A percentile compares a stretch with the other conserved stretches of the same genome.
These are phyloP conservation scores for Otolemur crassicaudatus DNA, from an alignment of 2,797 vertebrate species.

Conservation along the genomic window DNA sequence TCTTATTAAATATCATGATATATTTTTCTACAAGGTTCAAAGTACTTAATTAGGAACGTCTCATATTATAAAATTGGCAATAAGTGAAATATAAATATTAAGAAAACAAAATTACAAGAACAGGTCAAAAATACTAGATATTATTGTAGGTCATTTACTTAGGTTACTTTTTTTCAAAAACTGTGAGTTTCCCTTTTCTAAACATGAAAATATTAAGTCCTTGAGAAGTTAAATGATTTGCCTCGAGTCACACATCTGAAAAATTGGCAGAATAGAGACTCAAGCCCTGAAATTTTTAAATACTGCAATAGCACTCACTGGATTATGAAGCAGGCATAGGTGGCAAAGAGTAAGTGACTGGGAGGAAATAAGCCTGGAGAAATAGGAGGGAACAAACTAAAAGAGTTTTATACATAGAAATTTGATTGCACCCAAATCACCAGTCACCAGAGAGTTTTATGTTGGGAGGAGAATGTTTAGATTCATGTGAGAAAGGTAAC, in stretches of 20 bases:
- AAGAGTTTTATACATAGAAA: neutral
- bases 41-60: neutral
- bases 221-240: neutral
- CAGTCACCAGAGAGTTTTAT: neutral
- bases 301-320: neutral
- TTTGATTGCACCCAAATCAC: neutral
- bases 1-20: neutral
- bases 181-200: neutral
- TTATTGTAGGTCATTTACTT: neutral
- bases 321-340: neutral
- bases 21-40: neutral
- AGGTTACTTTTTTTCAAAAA: neutral
- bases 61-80: neutral
- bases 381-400: neutral
- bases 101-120: neutral
- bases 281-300: conserved; percentile 9
- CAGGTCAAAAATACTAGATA: neutral
- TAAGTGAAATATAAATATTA: neutral
- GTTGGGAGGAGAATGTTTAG: neutral
- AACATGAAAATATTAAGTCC: neutral
- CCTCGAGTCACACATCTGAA: neutral
- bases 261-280: neutral
- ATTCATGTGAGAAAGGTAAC: neutral
- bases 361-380: neutral
- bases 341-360: neutral